Conservation (phyloP, 2,888 invertebrate genomes). For the Calameuta idolon region DNA sequence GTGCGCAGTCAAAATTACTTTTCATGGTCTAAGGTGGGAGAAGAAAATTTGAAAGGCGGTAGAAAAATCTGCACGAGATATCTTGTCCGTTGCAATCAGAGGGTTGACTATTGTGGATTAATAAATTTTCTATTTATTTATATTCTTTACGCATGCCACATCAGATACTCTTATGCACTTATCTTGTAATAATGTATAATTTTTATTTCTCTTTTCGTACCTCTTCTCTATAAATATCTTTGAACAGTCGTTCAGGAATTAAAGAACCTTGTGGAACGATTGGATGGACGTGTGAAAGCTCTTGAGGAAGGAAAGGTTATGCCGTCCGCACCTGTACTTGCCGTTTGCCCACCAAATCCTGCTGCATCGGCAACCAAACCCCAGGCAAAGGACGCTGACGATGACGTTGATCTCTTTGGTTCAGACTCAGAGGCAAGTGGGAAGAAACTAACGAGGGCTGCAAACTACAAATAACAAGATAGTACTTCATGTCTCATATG, state of each 20-base stretch:
- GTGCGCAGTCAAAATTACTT: background rate
- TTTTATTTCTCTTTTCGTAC: background rate
- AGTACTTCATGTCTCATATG: background rate
- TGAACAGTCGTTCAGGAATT: slow-evolving; percentile 57
- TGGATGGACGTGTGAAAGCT: slow-evolving; percentile 59
- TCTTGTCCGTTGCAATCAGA: background rate
- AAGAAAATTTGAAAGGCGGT: background rate
- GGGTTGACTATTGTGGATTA: background rate
- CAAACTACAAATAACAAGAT: background rate
- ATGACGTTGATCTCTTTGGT: slow-evolving; percentile 84
- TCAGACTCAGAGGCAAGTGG: slow-evolving; percentile 78
- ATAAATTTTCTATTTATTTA: background rate
- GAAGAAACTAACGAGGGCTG: slow-evolving; percentile 24
- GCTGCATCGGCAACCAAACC: slow-evolving; percentile 36
- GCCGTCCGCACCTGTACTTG: slow-evolving; percentile 38
- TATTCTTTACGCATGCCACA: background rate
- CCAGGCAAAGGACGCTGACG: slow-evolving; percentile 72
- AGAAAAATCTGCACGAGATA: background rate
- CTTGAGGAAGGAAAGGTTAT: slow-evolving; percentile 49
- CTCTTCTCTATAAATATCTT: background rate
- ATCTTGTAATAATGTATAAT: background rate
- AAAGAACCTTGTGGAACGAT: slow-evolving; percentile 51
- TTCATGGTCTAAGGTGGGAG: background rate
- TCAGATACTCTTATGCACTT: background rate
- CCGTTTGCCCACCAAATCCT: slow-evolving; percentile 58